Evolutionary conservation across 2,797 vertebrate genomes (phyloP).

Genomic region (Ceyx erithaca): DNA sequence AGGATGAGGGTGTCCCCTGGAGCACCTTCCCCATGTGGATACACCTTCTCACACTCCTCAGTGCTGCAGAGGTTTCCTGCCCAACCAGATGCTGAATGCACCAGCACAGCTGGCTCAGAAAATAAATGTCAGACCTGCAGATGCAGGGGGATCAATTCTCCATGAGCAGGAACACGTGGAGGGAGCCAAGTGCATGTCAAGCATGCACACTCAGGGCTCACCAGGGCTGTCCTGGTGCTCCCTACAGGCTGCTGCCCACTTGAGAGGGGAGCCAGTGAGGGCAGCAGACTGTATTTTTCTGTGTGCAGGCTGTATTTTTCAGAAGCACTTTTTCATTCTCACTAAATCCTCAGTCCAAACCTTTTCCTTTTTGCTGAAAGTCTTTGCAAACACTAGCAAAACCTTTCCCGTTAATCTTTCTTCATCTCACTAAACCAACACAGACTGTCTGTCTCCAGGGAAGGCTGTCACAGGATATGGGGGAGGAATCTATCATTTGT

Average conservation of each 20-base stretch:
- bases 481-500: conserved; percentile 69
- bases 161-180: background rate
- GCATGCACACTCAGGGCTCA: background rate
- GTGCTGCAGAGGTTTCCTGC: accelerated
- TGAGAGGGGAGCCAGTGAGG: background rate
- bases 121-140: background rate
- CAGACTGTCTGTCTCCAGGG: conserved; percentile 74
- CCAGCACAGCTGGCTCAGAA: background rate
- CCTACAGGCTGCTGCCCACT: background rate
- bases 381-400: conserved; percentile 52
- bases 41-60: background rate
- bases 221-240: background rate
- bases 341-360: conserved; percentile 41
- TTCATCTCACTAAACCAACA: conserved; percentile 73
- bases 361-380: conserved; percentile 31
- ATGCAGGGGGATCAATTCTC: background rate
- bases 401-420: conserved; percentile 69
- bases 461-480: conserved; percentile 72
- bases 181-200: background rate
- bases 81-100: background rate
- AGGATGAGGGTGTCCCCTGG: background rate
- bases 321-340: background rate
- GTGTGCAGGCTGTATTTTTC: background rate
- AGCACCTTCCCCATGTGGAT: background rate
- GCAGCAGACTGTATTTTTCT: background rate